phyloP scores from a whole-genome alignment of 2,797 vertebrate genomes.

The Silurus aristotelis region DNA sequence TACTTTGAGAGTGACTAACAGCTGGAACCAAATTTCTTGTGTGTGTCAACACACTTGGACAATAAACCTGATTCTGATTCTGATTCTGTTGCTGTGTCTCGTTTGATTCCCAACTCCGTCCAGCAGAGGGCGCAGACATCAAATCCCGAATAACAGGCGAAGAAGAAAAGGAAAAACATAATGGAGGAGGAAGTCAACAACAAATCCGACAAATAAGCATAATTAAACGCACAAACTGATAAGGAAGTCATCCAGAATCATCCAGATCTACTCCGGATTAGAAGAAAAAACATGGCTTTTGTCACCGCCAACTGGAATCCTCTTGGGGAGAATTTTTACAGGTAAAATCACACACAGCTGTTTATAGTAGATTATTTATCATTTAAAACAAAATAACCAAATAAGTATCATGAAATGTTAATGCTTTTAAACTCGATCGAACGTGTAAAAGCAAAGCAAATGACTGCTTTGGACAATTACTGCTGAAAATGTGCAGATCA shows the following conservation, averaged over 20 bases:
- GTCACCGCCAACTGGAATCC: constrained; percentile 83
- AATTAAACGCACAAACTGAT: neutral
- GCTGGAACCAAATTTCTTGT: too few species aligned
- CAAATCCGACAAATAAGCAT: constrained; percentile 7
- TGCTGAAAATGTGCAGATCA: neutral
- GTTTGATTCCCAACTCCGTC: neutral
- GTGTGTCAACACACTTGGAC: too few species aligned
- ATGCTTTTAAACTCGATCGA: neutral
- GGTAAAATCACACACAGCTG: constrained; percentile 58
- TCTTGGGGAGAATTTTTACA: constrained; percentile 78
- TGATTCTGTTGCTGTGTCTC: too few species aligned
- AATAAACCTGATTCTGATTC: too few species aligned
- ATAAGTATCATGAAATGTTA: neutral
- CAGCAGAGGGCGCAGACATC: constrained; percentile 28
- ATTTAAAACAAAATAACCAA: neutral
- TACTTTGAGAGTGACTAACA: too few species aligned
- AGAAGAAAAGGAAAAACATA: constrained; percentile 26
- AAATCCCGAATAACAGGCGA: constrained; percentile 11
- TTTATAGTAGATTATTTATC: neutral
- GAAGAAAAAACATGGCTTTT: constrained; percentile 69
- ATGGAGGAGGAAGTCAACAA: constrained; percentile 27
- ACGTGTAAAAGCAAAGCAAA: neutral
- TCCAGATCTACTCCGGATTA: neutral
- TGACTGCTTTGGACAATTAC: neutral
- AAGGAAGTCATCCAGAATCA: neutral